Percentiles rank a stretch among this genome's conserved stretches.
phyloP scores from a whole-genome alignment of 2,888 invertebrate genomes.

The Oligia fasciuncula region DNA sequence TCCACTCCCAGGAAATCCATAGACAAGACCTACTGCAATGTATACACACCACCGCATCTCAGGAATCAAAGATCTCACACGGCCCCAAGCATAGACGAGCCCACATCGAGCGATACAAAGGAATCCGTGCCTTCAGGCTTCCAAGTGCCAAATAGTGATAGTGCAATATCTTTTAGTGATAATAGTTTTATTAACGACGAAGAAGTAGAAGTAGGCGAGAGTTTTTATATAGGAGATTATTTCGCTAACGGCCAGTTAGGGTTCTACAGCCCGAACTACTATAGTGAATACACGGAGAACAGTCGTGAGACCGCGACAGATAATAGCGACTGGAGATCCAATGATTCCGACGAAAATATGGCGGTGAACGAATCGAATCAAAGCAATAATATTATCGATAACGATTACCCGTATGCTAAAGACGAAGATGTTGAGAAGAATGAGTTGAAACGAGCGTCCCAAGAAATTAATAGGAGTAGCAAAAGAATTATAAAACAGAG shows the following conservation, averaged over 20 bases:
- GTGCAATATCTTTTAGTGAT: conserved; percentile 88
- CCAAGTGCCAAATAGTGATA: conserved; percentile 89
- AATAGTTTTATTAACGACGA: conserved; percentile 86
- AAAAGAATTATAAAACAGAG: conserved; percentile 91
- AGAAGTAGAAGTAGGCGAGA: conserved; percentile 83
- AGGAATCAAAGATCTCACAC: conserved; percentile 83
- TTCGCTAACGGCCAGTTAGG: conserved; percentile 87
- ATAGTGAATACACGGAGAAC: conserved; percentile 78
- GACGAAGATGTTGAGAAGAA: conserved; percentile 90
- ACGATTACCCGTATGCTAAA: conserved; percentile 87
- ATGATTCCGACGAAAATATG: conserved; percentile 85
- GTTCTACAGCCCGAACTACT: conserved; percentile 83
- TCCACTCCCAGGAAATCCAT: conserved; percentile 83
- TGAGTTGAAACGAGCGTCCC: conserved; percentile 91
- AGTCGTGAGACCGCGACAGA: conserved; percentile 71
- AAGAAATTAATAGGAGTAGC: conserved; percentile 92
- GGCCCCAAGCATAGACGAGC: conserved; percentile 77
- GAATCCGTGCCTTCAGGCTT: conserved; percentile 85
- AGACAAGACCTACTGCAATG: conserved; percentile 87
- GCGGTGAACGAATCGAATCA: conserved; percentile 81
- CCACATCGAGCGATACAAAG: conserved; percentile 77
- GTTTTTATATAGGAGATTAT: conserved; percentile 89
- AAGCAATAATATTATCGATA: conserved; percentile 84
- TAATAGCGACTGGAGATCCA: conserved; percentile 76
- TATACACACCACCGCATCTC: conserved; percentile 88